Evolutionary conservation across 2,888 invertebrate species (phyloP), one percentile per base, ranked within the genome.

Genomic region (Tortrix viridana): DNA sequence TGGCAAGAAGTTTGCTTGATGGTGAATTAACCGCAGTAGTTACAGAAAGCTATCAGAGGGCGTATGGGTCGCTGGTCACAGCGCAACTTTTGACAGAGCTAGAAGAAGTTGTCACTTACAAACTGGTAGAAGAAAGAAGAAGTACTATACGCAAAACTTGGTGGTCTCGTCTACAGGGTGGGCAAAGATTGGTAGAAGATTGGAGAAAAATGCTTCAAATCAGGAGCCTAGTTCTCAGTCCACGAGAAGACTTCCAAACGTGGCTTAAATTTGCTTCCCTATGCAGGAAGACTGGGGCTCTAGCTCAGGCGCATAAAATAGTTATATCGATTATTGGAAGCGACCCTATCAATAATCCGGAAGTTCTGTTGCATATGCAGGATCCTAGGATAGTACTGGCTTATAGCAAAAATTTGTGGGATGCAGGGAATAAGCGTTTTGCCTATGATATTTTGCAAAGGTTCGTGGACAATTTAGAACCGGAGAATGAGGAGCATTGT

Each of bases 231-330:
- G 99, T 99, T 0, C 93, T 98, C 57, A 94, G 95, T 1, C 98
- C 98, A 0, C 95, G 96, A 60, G 98, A 99, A 79, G 98, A 99
- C 80, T 96, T 98, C 86, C 96, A 96, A 76, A 98, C 98, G 0
- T 99, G 99, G 98, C 91, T 99, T 1, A 99, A 99, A 80, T 99
- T 98, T 82, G 98, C 99, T 0, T 97, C 98, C n/a, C 92, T 99
- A 0, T 99, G 99, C 81, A 94, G 99, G 26, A 98, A 98, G 85
- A 97, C 96, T 69, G 97, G 97, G 6, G 96, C 98, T 19, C 89
- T 97, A 74, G 96, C 95, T 80, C 93, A 99, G 62, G 98, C 98
- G 0, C 96, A 98, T 74, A 98, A 98, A 85, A 98, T 99, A 65
- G 96, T 97, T 0, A 96, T 97, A 93, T 92, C 99, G 5, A 91